Evolutionary conservation across 1,140 invertebrate species (phyloP).

Genomic region (Drosophila suzukii): DNA sequence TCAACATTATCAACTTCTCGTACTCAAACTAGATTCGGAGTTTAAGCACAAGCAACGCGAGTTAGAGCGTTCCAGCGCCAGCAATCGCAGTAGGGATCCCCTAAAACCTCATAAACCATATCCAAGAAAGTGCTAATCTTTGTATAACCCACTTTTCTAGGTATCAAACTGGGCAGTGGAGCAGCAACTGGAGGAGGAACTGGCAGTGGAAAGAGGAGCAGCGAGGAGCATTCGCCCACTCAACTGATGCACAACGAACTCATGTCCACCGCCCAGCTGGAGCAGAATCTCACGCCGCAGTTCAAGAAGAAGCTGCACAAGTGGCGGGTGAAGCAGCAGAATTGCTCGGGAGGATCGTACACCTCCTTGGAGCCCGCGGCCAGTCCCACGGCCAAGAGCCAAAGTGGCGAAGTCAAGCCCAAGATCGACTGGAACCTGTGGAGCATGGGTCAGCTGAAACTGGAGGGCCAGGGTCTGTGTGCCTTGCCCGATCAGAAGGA

Average conservation of each 20-base stretch:
- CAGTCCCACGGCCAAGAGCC: constrained; percentile 84
- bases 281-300: constrained; percentile 90
- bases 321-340: constrained; percentile 91
- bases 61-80: constrained; percentile 86
- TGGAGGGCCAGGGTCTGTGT: constrained; percentile 80
- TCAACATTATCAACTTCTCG: constrained; percentile 87
- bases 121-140: not conserved
- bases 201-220: constrained; percentile 67
- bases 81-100: constrained; percentile 64
- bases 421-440: constrained; percentile 90
- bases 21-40: constrained; percentile 89
- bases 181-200: constrained; percentile 68
- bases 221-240: constrained; percentile 71
- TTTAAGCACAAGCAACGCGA: constrained; percentile 90
- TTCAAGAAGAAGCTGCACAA: constrained; percentile 93
- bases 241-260: constrained; percentile 60
- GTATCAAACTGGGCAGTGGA: constrained; percentile 55
- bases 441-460: constrained; percentile 85
- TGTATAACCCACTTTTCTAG: constrained; percentile 12
- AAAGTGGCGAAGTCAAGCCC: constrained; percentile 78
- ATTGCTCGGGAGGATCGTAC: constrained; percentile 45
- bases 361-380: constrained; percentile 61
- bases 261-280: constrained; percentile 82
- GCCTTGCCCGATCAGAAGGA: constrained; percentile 86
- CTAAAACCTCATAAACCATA: not conserved